These are phyloP conservation scores for Onychomys leucogaster DNA, from an alignment of 2,797 vertebrate species.

Conservation along the genomic window DNA sequence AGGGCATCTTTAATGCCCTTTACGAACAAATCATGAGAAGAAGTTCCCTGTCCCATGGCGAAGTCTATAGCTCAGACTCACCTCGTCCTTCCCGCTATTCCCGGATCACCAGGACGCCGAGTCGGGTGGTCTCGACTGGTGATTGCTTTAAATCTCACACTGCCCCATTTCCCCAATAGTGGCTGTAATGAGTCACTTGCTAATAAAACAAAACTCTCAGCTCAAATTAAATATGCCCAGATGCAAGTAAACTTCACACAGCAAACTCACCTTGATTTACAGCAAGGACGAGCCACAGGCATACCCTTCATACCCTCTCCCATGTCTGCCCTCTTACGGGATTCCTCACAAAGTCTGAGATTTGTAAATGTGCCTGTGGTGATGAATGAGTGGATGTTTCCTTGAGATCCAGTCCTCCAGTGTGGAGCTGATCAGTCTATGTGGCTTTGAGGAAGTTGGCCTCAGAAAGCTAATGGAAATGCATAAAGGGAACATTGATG, in stretches of 20 bases:
- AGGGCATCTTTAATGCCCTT: too few species aligned
- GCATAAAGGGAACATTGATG: not conserved
- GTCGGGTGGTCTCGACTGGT: too few species aligned
- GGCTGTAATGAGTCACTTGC: slow-evolving; percentile 18
- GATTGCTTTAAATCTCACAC: too few species aligned
- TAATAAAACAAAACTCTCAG: slow-evolving; percentile 46
- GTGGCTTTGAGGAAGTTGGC: slow-evolving; percentile 29
- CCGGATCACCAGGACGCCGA: too few species aligned
- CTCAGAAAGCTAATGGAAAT: slow-evolving; percentile 10
- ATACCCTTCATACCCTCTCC: not conserved
- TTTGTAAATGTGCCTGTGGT: not conserved
- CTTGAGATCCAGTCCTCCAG: slow-evolving; percentile 35
- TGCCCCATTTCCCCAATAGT: not conserved
- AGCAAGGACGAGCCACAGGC: not conserved
- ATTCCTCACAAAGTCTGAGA: not conserved
- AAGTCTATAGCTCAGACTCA: too few species aligned
- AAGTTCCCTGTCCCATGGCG: too few species aligned
- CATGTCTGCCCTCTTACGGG: not conserved
- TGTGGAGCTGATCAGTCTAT: not conserved
- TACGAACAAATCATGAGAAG: too few species aligned
- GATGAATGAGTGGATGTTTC: not conserved
- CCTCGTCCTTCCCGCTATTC: too few species aligned
- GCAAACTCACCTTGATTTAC: slow-evolving; percentile 44
- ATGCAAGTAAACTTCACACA: slow-evolving; percentile 15
- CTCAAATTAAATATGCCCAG: slow-evolving; percentile 24